These are phyloP conservation scores for Argyrosomus regius DNA, from an alignment of 2,797 vertebrate species.

Conservation along the genomic window DNA sequence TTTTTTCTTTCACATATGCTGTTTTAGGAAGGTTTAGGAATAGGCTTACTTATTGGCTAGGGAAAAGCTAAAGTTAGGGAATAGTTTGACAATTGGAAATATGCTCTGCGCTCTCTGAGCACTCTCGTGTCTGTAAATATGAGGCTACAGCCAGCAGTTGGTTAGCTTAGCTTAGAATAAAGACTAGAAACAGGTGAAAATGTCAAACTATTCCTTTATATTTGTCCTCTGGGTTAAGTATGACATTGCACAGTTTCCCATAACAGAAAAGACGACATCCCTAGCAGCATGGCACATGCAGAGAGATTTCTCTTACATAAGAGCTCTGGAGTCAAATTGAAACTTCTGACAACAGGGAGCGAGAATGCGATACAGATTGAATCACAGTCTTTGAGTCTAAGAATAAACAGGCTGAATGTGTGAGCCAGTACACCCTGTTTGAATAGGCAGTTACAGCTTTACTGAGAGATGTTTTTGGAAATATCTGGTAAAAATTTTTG, in stretches of 20 bases:
- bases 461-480: slow-evolving; percentile 46
- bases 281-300: slow-evolving; percentile 30
- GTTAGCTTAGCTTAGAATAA: slow-evolving; percentile 10
- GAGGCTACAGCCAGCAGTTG: neutral
- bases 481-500: slow-evolving; percentile 38
- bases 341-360: slow-evolving; percentile 53
- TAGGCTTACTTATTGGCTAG: neutral
- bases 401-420: slow-evolving; percentile 40
- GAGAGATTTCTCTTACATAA: slow-evolving; percentile 48
- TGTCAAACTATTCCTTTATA: too few relatives aligned
- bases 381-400: slow-evolving; percentile 39
- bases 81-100: neutral
- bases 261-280: slow-evolving; percentile 52
- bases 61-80: neutral
- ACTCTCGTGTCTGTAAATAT: neutral
- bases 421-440: slow-evolving; percentile 24
- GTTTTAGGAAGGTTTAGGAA: too few relatives aligned
- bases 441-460: neutral
- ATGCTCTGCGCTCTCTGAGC: neutral
- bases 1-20: neutral
- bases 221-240: neutral
- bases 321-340: slow-evolving; percentile 38
- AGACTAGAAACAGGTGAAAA: neutral
- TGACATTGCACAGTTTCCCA: slow-evolving; percentile 46
- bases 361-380: slow-evolving; percentile 51